Evolutionary conservation across 2,888 invertebrate species (phyloP), one percentile per base, ranked within the genome.

Genomic region (Dinocampus coccinellae): DNA sequence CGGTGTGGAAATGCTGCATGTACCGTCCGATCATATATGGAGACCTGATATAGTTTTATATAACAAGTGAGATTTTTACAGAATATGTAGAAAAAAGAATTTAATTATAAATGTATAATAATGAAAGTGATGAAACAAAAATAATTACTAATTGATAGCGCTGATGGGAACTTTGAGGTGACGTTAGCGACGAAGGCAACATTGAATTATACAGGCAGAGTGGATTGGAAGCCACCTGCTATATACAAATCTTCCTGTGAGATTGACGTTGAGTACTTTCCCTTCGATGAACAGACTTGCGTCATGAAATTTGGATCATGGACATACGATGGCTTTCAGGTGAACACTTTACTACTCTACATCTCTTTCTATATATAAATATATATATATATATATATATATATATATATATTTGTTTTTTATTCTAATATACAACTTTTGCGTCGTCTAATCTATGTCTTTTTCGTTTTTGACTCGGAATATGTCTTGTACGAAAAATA

Each of bases 211-310:
- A 93, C 93, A 65, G 96, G 96, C 71, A 91, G 92, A 80, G 95
- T 96, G 68, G 94, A 94, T 82, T 96, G 96, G 95, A 95, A 95
- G 83, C 97, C 97, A 70, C 97, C 97, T 47, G 96, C 96, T 80
- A 96, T 97, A 85, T 96, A 96, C 90, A 94, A 96, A 90, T 95
- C 95, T 87, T 94, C 94, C 83, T 95, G 95, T 86, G 94, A 94
- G 88, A 95, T 95, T 83, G 94, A 95, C 89, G 94, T 95, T 75
- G 94, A 94, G 88, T 95, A 94, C 88, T 95, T 95, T 88, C 95
- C 95, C 33, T 95, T 95, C 88, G 95, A 95, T 88, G 94, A 94
- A 87, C 95, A 95, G 87, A 94, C 94, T 73, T 95, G 95, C 88
- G 93, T 94, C 84, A 94, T 95, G 94, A 95, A 95, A 88, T 95